Conservation (phyloP, 2,888 invertebrate genomes). For the Drosophila helvetica region DNA sequence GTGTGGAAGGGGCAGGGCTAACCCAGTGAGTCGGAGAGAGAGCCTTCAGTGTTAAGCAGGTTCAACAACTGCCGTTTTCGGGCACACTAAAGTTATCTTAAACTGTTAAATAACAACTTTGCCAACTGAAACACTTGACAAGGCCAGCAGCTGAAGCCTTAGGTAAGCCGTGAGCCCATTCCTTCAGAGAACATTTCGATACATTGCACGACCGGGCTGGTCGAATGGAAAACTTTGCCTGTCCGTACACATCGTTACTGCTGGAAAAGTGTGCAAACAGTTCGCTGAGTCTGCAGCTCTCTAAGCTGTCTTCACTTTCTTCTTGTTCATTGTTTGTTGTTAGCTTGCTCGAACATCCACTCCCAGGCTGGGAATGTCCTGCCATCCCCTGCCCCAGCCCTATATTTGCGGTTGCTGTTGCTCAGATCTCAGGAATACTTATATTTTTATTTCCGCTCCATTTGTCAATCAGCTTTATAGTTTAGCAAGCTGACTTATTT, state of each 20-base stretch:
- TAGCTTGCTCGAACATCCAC: not conserved
- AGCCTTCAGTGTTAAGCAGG: slow-evolving; percentile 1
- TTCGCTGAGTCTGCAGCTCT: slow-evolving; percentile 45
- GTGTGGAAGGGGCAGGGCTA: not conserved
- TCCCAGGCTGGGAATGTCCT: slow-evolving; percentile 14
- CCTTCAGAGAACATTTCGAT: slow-evolving; percentile 18
- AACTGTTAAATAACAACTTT: slow-evolving; percentile 47
- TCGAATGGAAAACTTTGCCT: slow-evolving; percentile 28
- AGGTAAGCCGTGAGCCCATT: slow-evolving; percentile 22
- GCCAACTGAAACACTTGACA: slow-evolving; percentile 33
- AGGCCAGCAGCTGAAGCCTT: slow-evolving; percentile 12
- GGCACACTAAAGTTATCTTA: slow-evolving; percentile 16
- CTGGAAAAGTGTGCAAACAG: slow-evolving; percentile 47
- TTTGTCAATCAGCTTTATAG: slow-evolving; percentile 60
- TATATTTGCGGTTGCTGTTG: slow-evolving; percentile 4
- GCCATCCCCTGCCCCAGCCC: not conserved
- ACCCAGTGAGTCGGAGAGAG: too few species aligned
- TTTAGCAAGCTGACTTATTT: slow-evolving; percentile 38
- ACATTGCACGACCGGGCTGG: slow-evolving; percentile 26
- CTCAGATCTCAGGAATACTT: slow-evolving; percentile 33
- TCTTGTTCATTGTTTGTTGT: slow-evolving; percentile 14
- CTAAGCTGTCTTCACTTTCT: slow-evolving; percentile 38
- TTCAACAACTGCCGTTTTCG: not conserved
- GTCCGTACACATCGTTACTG: slow-evolving; percentile 35
- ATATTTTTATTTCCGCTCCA: slow-evolving; percentile 57